Evolutionary conservation across 2,888 invertebrate species (phyloP), one percentile per base, ranked within the genome.

Genomic region (Actias luna): DNA sequence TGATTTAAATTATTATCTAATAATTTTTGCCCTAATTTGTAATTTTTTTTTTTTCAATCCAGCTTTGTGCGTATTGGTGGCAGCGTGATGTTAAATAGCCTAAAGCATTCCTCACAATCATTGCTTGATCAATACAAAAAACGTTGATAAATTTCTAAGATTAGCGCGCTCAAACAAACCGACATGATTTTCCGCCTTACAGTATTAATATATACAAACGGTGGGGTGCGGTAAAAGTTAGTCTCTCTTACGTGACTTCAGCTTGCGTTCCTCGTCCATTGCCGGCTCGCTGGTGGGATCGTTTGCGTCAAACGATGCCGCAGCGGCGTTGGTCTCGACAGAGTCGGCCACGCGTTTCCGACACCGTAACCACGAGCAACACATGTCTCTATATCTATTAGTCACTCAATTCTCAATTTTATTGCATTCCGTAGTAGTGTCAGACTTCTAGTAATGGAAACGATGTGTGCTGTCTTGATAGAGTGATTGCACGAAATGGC

Each of bases 341-440:
- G 85, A 87, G 71, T 88, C 89, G 64, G 88, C 88, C 68, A 91
- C 87, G 16, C 87, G 84, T 67, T 89, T 80, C 62, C 90, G 84
- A 76, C 89, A 90, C 71, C 87, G 79, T 67, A 91, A 76, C 91
- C 92, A 92, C 73, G 91, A 91, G 79, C 90, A 90, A 78, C 92
- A 92, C 92, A 92, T 92, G 69, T 79, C 81, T 76, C 68, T 64
- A 64, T 76, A 76, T 78, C 67, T 73, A 69, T 72, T 63, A 65
- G 16, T 66, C 63, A 42, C 58, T 25, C 63, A 64, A 67, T 67
- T 27, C 27, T 52, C 29, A 52, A 29, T 5, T 5, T 29, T 29
- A 14, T 52, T 7, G 29, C 52, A 74, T 75, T 66, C 59, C 52
- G 69, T 31, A 59, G 57, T 68, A 64, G 66, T 60, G 60, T 57